Conservation (phyloP, 2,797 vertebrate species). For the Xenopus petersii region DNA sequence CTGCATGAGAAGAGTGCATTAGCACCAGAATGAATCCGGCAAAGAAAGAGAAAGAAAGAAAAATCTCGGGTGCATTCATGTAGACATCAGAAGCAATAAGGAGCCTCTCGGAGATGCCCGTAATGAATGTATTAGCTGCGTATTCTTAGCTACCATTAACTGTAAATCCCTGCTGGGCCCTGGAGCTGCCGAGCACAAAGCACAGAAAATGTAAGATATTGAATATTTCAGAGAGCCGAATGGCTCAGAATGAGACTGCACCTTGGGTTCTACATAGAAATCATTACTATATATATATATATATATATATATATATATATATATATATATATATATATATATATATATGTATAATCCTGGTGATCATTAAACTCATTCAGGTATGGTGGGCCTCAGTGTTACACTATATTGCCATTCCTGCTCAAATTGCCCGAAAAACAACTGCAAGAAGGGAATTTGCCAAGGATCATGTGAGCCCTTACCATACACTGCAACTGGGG, state of each 20-base stretch:
- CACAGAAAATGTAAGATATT: neutral
- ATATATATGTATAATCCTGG: no score
- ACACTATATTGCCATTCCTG: no score
- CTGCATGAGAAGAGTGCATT: neutral
- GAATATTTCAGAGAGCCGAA: neutral
- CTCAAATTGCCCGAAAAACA: no score
- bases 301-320: no score
- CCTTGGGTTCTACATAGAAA: no score
- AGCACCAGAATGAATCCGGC: neutral
- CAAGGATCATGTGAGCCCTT: no score
- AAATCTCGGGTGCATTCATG: neutral
- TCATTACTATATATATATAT: no score
- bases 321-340: no score
- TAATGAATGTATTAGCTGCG: neutral
- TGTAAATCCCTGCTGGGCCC: neutral
- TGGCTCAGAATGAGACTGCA: neutral
- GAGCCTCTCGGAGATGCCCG: neutral
- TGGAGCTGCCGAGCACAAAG: neutral
- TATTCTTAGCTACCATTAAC: slow-evolving; percentile 10
- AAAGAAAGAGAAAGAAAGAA: neutral
- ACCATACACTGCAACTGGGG: no score
- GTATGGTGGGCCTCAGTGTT: no score
- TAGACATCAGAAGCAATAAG: neutral
- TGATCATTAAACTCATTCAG: no score
- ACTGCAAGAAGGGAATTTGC: no score